Base-by-base conservation (phyloP, 2,797 vertebrate genomes). In the Anableps anableps region DNA sequence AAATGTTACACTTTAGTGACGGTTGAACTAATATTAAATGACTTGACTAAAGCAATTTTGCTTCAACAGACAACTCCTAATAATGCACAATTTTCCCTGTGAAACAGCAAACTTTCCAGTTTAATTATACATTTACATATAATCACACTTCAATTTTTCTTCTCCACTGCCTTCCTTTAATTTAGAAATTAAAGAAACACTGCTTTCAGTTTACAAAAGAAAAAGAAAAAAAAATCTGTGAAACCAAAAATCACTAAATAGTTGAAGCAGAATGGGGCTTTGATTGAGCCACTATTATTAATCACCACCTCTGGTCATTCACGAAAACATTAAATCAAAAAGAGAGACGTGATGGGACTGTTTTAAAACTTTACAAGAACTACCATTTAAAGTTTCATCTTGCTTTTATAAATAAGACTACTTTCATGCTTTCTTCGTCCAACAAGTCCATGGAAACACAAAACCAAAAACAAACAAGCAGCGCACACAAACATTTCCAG, bases 241-340 rank as follows among this genome's bases (percentile, higher is more conserved):
- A 26, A 6, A 10, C 36, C 21, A 41, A 70, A 71, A 47, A 71
- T 47, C 26, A n/a, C 14, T 43, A n/a, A 45, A n/a, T 43, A n/a
- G 19, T 68, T 41, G 14, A 47, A n/a, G 26, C 41, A n/a, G 14
- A 71, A 71, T 16, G 21, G 7, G 26, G 43, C 26, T 29, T 17
- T 71, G 66, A 70, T 70, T 70, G 68, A 70, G 23, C 66, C 38
- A 70, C 38, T 55, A 23, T 6, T 53, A 23, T n/a, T n/a, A 62
- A 71, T 71, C 26, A 47, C 8, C 11, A 47, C 26, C n/a, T 29
- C 9, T 41, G 19, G 13, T 45, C 41, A 71, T n/a, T 71, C 41
- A 71, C 2, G 16, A 47, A 16, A n/a, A 16, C 29, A 31, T 31
- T 29, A 14, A 60, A 60, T 7, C 10, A n/a, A 58, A 1, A 11